phyloP scores from a whole-genome alignment of 2,888 invertebrate species.

The Pyralis farinalis region DNA sequence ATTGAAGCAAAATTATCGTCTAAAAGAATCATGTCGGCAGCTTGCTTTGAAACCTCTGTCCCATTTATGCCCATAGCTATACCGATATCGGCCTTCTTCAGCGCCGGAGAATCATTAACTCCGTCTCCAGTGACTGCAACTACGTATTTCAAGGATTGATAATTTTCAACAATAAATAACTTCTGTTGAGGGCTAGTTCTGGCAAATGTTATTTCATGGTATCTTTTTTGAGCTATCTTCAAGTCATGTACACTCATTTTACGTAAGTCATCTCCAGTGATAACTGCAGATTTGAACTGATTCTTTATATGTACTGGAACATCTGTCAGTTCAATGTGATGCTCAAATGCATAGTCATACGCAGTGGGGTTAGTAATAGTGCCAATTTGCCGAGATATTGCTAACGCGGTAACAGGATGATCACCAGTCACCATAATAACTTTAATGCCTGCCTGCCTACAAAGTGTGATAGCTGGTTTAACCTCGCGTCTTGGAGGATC shows the following conservation, averaged over 20 bases:
- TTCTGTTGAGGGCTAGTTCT: slow-evolving; percentile 87
- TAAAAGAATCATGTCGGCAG: slow-evolving; percentile 94
- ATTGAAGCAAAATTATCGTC: slow-evolving; percentile 95
- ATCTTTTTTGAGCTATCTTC: slow-evolving; percentile 79
- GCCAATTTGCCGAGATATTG: slow-evolving; percentile 85
- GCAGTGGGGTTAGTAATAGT: slow-evolving; percentile 84
- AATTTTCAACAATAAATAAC: slow-evolving; percentile 87
- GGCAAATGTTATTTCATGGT: slow-evolving; percentile 88
- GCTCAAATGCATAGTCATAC: slow-evolving; percentile 85
- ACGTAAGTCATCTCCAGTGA: slow-evolving; percentile 78
- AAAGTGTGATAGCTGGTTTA: slow-evolving; percentile 84
- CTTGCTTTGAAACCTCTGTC: slow-evolving; percentile 91
- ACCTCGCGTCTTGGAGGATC: slow-evolving; percentile 86
- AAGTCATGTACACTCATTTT: slow-evolving; percentile 78
- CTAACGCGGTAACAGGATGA: slow-evolving; percentile 87
- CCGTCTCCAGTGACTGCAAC: slow-evolving; percentile 95
- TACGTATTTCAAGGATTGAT: slow-evolving; percentile 88
- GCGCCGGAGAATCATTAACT: slow-evolving; percentile 92
- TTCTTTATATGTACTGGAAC: slow-evolving; percentile 69
- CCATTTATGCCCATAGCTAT: slow-evolving; percentile 91
- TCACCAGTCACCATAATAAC: slow-evolving; percentile 88
- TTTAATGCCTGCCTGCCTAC: slow-evolving; percentile 86
- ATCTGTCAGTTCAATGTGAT: slow-evolving; percentile 75
- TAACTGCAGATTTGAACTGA: slow-evolving; percentile 57
- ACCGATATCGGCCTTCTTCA: slow-evolving; percentile 92